Evolutionary conservation across 2,113 vertebrate genomes (phyloP).

Genomic region (Cyanoliseus patagonus): DNA sequence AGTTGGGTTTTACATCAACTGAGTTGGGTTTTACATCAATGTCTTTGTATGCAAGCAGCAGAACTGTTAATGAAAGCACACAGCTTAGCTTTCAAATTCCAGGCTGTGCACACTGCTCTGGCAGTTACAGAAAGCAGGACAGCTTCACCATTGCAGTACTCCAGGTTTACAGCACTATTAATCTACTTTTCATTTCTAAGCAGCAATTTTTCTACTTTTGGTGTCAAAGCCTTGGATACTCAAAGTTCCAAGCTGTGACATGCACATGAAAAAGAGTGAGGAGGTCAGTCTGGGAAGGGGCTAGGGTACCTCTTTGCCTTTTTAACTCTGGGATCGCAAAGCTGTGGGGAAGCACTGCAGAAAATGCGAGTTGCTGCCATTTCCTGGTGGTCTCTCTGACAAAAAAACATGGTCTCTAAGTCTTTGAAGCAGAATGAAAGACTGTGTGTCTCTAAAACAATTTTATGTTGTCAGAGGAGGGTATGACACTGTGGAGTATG

Average conservation of each 20-base stretch:
- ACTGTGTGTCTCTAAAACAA: not conserved
- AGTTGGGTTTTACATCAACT: not conserved
- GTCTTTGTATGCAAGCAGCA: not conserved
- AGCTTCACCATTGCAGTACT: not conserved
- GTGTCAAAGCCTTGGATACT: not conserved
- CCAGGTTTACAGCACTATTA: not conserved
- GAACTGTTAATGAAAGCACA: not conserved
- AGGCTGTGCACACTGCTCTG: not conserved
- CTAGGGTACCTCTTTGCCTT: not conserved
- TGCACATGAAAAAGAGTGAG: not conserved
- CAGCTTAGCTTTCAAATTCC: not conserved
- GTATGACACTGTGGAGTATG: not conserved
- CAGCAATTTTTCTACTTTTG: not conserved
- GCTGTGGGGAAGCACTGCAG: not conserved
- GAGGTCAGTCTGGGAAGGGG: not conserved
- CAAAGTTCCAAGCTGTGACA: not conserved
- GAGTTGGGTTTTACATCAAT: not conserved
- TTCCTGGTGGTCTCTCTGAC: not conserved
- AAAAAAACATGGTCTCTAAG: not conserved
- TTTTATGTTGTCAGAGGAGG: not conserved
- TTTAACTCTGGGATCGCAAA: not conserved
- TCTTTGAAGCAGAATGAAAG: not conserved
- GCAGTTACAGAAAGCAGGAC: slow-evolving; percentile 21
- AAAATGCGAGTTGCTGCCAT: not conserved
- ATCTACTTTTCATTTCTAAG: slow-evolving; percentile 14